Base-by-base conservation (phyloP, 2,113 vertebrate species). In the Sorex fumeus region DNA sequence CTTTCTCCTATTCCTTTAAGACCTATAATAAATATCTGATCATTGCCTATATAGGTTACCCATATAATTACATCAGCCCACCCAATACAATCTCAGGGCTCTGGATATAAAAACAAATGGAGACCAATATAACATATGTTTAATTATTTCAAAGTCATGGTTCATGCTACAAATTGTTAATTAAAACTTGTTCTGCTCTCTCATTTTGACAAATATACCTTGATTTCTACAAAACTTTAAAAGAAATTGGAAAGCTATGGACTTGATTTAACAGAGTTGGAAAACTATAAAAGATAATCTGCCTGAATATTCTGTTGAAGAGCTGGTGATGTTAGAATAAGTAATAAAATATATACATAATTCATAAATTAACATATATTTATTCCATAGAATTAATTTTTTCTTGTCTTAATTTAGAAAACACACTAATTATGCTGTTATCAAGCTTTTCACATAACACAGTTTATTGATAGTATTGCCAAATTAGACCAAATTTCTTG, bases 381-480 rank as follows among this genome's bases (percentile, higher is more conserved):
- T 86, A 74, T 67, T 86, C 21, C 45, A 94, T 32, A 84, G 25
- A 79, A 93, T 85, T 86, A 91, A 40, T 47, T 89, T 90, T 69
- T 71, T 7, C 57, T 81, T 64, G 16, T 2, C 28, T 92, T 96
- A 67, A 94, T 87, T 91, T 81, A 91, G 67, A 77, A 95, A 88
- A 62, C 77, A 13, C 74, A 93, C 32, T 84, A 84, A 89, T 88
- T 85, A 84, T 47, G 70, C 82, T 86, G 50, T 60, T 72, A 85
- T 77, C 34, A 79, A 88, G 16, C 0, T 69, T 90, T 90, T 69
- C 67, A 90, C 16, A 86, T 71, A 87, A 88, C 72, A 85, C 91
- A 25, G 47, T 80, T 86, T 91, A 94, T 87, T 84, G 50, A 87
- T 6, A 85, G 40, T 45, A 88, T 70, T 93, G 27, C 3, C 50